Evolutionary conservation across 2,113 vertebrate genomes (phyloP).

Genomic region (Morphnarchus princeps): DNA sequence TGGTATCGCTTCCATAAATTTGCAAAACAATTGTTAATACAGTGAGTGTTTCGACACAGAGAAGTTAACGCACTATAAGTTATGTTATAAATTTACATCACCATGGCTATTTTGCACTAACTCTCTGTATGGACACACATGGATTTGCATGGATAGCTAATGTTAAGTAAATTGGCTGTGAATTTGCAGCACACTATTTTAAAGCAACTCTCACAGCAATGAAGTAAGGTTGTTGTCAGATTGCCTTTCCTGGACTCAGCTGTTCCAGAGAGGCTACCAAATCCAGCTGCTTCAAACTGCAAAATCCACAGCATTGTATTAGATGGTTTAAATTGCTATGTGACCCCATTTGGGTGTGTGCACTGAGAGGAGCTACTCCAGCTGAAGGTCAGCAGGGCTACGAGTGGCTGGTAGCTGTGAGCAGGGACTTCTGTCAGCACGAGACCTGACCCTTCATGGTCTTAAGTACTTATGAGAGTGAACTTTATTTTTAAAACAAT

Average conservation of each 20-base stretch:
- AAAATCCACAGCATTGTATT: neutral
- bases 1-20: neutral
- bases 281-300: neutral
- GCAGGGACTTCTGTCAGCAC: neutral
- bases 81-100: neutral
- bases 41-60: neutral
- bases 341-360: fast-evolving
- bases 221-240: neutral
- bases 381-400: neutral
- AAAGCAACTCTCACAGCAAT: neutral
- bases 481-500: neutral
- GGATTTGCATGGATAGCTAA: neutral
- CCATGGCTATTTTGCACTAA: neutral
- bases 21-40: neutral
- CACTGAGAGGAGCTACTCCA: neutral
- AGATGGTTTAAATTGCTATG: neutral
- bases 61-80: neutral
- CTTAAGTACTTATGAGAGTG: neutral
- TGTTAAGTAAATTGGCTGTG: neutral
- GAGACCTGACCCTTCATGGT: neutral
- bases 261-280: neutral
- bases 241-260: neutral
- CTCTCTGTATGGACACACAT: neutral
- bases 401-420: neutral
- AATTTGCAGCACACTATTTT: neutral